Percentiles rank a stretch among this genome's conserved stretches.
Conservation (phyloP, 2,113 vertebrate genomes). For the Fukomys damarensis region DNA sequence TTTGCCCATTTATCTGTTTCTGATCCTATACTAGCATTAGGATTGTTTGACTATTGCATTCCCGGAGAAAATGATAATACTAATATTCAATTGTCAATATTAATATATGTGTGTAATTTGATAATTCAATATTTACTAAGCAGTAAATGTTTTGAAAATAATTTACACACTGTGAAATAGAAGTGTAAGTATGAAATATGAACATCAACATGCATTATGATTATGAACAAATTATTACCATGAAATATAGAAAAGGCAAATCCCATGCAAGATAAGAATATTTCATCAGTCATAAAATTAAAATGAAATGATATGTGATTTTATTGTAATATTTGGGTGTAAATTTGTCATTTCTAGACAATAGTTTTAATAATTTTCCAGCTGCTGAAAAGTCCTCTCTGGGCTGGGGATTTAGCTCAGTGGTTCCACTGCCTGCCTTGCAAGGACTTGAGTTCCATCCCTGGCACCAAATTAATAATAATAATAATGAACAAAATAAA, state of each 20-base stretch:
- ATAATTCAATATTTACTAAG: not conserved
- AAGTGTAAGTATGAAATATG: not conserved
- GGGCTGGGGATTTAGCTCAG: too few species aligned
- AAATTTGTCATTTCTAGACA: not conserved
- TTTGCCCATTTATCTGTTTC: not conserved
- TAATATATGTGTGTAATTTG: not conserved
- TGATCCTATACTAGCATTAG: not conserved
- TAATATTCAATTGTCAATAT: not conserved
- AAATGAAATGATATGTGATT: not conserved
- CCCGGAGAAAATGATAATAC: not conserved
- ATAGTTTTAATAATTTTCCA: slow-evolving; percentile 8
- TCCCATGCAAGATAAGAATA: not conserved
- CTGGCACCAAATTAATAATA: too few species aligned
- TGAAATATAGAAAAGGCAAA: not conserved
- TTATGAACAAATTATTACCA: not conserved
- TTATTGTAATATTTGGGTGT: not conserved
- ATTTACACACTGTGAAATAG: not conserved
- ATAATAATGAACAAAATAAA: too few species aligned
- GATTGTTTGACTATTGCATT: not conserved
- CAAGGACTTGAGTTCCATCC: too few species aligned
- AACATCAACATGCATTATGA: not conserved
- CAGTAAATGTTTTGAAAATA: slow-evolving; percentile 20
- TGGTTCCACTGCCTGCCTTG: too few species aligned
- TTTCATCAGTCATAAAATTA: not conserved
- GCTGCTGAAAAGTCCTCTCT: not conserved